Evolutionary conservation across 2,888 invertebrate species (phyloP).

Genomic region (Drosophila incognita): DNA sequence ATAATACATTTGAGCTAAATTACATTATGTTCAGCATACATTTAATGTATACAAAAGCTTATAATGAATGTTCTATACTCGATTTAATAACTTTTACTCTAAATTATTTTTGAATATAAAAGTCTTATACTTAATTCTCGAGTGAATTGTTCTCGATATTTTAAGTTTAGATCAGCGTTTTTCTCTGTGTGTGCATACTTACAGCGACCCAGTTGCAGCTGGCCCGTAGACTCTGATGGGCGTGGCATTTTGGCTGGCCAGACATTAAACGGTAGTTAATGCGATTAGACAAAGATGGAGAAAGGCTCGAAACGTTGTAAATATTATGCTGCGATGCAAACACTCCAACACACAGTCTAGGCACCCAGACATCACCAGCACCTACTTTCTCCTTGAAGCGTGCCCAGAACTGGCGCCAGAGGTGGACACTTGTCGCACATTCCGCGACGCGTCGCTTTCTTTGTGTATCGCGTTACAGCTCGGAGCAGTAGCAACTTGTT

Average conservation of each 20-base stretch:
- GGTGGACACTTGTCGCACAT: constrained; percentile 78
- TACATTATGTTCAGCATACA: not conserved
- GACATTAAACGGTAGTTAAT: constrained; percentile 79
- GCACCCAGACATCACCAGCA: constrained; percentile 19
- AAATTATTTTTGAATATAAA: not conserved
- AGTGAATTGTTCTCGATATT: not conserved
- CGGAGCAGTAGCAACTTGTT: constrained; percentile 13
- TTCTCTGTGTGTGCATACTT: not conserved
- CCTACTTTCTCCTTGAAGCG: constrained; percentile 59
- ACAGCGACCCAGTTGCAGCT: constrained; percentile 12
- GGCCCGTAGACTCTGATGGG: constrained; percentile 23
- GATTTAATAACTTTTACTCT: not conserved
- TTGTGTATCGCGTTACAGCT: constrained; percentile 65
- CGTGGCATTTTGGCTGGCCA: constrained; percentile 50
- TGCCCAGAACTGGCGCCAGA: constrained; percentile 72
- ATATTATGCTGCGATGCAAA: constrained; percentile 49
- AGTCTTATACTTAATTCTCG: not conserved
- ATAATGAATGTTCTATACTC: not conserved
- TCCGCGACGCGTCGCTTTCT: constrained; percentile 69
- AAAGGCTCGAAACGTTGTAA: constrained; percentile 49
- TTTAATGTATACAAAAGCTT: not conserved
- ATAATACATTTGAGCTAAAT: not conserved
- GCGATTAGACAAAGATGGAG: constrained; percentile 53
- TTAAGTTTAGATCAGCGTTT: not conserved
- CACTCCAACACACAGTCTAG: constrained; percentile 7